Conservation (phyloP, 2,797 vertebrate genomes). For the Lepidocolaptes lacrymiger region DNA sequence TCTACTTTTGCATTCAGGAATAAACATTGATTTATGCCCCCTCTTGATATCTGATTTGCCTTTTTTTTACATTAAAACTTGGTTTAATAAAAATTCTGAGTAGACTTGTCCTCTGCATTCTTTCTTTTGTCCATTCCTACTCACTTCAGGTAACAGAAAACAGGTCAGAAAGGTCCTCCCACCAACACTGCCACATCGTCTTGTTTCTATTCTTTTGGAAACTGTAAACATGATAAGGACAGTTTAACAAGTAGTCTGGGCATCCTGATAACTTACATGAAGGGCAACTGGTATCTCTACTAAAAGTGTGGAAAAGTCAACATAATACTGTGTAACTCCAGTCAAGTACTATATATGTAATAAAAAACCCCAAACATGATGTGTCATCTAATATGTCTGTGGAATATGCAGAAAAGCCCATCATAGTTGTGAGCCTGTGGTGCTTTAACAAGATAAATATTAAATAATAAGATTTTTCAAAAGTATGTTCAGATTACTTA, state of each 20-base stretch:
- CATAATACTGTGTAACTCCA: background rate
- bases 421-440: fast-evolving
- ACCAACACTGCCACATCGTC: fast-evolving
- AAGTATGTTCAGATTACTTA: background rate
- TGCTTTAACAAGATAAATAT: background rate
- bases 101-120: background rate
- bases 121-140: background rate
- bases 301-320: background rate
- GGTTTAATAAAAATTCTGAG: background rate
- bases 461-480: background rate
- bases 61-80: background rate
- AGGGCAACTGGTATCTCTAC: background rate
- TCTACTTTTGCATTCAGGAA: background rate
- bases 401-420: background rate
- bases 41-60: background rate
- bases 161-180: background rate
- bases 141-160: background rate
- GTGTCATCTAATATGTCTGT: background rate
- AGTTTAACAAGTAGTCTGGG: background rate
- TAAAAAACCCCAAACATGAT: background rate
- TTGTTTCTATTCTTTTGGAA: background rate
- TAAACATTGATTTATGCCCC: background rate
- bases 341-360: background rate
- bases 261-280: background rate
- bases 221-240: fast-evolving